Evolutionary conservation across 2,888 invertebrate genomes (phyloP).

Genomic region (Odontothrips loti): DNA sequence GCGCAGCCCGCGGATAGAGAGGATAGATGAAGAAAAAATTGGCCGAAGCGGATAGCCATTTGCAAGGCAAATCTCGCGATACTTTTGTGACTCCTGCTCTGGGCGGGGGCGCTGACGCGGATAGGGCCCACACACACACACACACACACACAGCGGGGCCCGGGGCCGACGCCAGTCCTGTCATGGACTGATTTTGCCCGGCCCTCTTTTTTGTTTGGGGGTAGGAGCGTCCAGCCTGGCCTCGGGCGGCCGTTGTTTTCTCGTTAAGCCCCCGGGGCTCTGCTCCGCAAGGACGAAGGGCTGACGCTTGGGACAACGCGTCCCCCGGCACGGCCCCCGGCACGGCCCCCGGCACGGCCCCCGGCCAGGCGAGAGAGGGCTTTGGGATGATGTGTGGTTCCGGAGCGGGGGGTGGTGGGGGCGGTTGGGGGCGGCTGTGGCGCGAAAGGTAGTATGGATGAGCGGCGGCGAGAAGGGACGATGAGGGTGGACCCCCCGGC

Average conservation of each 20-base stretch:
- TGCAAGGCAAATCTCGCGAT: slow-evolving; percentile 15
- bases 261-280: too few relatives aligned
- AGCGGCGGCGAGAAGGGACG: not conserved
- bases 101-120: not conserved
- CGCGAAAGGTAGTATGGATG: not conserved
- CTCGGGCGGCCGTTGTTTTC: too few relatives aligned
- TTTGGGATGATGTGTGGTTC: not conserved
- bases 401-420: not conserved
- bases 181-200: too few relatives aligned
- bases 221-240: too few relatives aligned
- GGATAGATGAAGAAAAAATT: not conserved
- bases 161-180: not conserved
- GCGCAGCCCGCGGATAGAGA: not conserved
- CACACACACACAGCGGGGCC: not conserved
- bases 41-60: not conserved
- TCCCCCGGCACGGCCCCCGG: not conserved
- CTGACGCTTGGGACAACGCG: not conserved
- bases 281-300: not conserved
- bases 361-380: not conserved
- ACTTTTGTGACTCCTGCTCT: not conserved
- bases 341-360: not conserved
- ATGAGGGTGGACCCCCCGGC: not conserved
- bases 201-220: too few relatives aligned
- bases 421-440: not conserved
- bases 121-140: not conserved